These are phyloP conservation scores for Eospalax fontanierii DNA, from an alignment of 2,797 vertebrate genomes.

Conservation along the genomic window DNA sequence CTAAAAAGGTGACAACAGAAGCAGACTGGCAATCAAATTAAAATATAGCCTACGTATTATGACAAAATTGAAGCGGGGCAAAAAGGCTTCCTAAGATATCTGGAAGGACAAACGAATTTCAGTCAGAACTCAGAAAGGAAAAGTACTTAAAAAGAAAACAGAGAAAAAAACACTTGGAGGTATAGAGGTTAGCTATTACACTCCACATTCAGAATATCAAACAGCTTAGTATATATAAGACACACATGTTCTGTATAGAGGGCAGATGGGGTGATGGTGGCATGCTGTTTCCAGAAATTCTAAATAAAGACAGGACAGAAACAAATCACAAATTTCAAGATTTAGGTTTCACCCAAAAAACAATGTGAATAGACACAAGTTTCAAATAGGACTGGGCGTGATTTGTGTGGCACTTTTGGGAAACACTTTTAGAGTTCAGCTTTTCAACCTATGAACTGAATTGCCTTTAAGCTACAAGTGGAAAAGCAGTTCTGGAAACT, in stretches of 20 bases:
- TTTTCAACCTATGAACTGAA: background rate
- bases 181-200: background rate
- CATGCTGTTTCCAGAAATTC: constrained; percentile 45
- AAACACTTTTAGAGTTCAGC: constrained; percentile 11
- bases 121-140: background rate
- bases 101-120: background rate
- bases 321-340: constrained; percentile 25
- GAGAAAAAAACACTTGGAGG: background rate
- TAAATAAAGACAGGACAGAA: background rate
- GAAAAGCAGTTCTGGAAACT: constrained; percentile 18
- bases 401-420: background rate
- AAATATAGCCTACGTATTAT: background rate
- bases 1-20: background rate
- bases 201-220: background rate
- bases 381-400: background rate
- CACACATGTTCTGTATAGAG: background rate
- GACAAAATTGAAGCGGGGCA: background rate
- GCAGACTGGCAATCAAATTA: background rate
- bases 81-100: background rate
- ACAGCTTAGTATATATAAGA: background rate
- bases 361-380: constrained; percentile 10
- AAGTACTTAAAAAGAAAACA: background rate
- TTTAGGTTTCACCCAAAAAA: constrained; percentile 25
- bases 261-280: background rate
- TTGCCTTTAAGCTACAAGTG: background rate